Percentiles rank a stretch among this genome's conserved stretches.
Evolutionary conservation across 2,113 vertebrate genomes (phyloP).

Genomic region (Chlamydotis undulata): DNA sequence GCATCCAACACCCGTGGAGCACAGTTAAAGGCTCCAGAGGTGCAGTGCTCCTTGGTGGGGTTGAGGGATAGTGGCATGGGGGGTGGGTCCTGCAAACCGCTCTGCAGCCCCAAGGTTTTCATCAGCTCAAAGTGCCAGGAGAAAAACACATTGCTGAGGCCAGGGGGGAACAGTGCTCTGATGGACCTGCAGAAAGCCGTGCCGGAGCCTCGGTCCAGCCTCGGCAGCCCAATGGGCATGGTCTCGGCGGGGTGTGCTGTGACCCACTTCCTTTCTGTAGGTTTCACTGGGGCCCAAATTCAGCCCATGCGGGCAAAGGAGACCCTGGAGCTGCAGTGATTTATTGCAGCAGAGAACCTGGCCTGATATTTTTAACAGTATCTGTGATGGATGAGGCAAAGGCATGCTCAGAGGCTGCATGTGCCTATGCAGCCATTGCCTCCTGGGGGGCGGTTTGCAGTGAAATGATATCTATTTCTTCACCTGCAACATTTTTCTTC

Average conservation of each 20-base stretch:
- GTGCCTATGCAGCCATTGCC: not conserved
- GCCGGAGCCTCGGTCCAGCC: fast-evolving
- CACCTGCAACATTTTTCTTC: not conserved
- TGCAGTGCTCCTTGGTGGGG: not conserved
- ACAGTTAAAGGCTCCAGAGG: not conserved
- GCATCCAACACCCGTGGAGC: fast-evolving
- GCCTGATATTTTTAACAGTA: not conserved
- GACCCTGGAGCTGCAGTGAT: not conserved
- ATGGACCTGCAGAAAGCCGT: not conserved
- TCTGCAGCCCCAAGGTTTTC: fast-evolving
- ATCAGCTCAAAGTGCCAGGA: not conserved
- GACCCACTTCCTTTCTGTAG: not conserved
- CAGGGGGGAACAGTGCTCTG: fast-evolving
- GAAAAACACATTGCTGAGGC: not conserved
- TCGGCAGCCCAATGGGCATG: fast-evolving
- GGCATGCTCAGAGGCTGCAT: not conserved
- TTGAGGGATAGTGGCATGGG: not conserved
- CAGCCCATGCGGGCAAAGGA: not conserved
- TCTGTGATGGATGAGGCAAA: not conserved
- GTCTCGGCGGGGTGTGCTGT: fast-evolving
- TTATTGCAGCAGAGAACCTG: not conserved
- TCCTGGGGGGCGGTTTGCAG: not conserved
- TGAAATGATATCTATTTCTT: not conserved
- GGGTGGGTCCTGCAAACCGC: fast-evolving
- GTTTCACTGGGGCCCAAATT: not conserved